These are phyloP conservation scores for Hypomecis atomaria DNA, from an alignment of 2,888 invertebrate genomes.

Conservation along the genomic window DNA sequence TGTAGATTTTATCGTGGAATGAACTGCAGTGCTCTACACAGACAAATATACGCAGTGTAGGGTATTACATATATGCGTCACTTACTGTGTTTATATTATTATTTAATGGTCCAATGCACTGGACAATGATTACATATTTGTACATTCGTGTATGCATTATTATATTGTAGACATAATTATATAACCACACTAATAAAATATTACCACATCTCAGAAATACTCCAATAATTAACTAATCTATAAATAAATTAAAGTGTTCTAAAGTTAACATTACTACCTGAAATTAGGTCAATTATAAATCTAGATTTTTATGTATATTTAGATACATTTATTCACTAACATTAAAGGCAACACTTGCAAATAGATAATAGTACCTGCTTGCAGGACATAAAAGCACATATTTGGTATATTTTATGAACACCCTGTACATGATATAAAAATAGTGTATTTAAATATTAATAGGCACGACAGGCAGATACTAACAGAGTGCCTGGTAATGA, in stretches of 20 bases:
- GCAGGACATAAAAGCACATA: constrained; percentile 78
- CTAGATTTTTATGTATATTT: constrained; percentile 24
- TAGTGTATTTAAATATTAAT: constrained; percentile 64
- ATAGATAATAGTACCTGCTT: constrained; percentile 51
- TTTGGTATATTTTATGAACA: constrained; percentile 81
- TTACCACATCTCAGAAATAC: constrained; percentile 8
- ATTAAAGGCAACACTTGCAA: constrained; percentile 79
- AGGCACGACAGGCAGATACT: constrained; percentile 77
- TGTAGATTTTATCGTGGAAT: constrained; percentile 39
- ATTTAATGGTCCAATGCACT: constrained; percentile 14
- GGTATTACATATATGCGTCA: constrained; percentile 15
- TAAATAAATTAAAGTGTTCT: constrained; percentile 20
- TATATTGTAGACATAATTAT: constrained; percentile 22
- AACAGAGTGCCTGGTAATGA: constrained; percentile 71
- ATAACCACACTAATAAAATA: constrained; percentile 24
- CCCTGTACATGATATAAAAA: constrained; percentile 83
- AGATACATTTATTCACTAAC: constrained; percentile 47
- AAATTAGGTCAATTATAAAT: constrained; percentile 10
- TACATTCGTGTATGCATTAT: constrained; percentile 13
- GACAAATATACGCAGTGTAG: constrained; percentile 12
- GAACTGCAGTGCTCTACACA: constrained; percentile 34
- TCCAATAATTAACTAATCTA: constrained; percentile 1
- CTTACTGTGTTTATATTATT: constrained; percentile 5
- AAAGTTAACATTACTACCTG: constrained; percentile 9
- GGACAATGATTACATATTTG: constrained; percentile 21